Evolutionary conservation across 1,140 invertebrate genomes (phyloP).

Genomic region (Leptestheria dahalacensis): DNA sequence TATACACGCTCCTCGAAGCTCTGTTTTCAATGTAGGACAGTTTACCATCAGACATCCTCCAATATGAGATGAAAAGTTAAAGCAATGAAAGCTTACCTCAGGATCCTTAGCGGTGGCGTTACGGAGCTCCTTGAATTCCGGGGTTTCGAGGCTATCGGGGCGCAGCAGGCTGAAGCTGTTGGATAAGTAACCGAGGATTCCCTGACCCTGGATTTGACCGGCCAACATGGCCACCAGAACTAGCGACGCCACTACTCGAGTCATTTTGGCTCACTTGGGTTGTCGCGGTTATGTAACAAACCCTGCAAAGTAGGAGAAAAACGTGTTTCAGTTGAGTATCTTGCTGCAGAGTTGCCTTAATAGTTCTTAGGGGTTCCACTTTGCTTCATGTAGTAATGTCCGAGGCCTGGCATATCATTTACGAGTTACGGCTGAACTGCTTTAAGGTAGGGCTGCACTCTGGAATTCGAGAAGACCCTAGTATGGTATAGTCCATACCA

Average conservation of each 20-base stretch:
- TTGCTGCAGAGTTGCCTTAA: too few relatives aligned
- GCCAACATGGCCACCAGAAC: neutral
- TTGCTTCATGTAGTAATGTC: too few relatives aligned
- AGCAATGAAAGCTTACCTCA: neutral
- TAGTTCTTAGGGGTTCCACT: too few relatives aligned
- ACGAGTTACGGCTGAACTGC: too few relatives aligned
- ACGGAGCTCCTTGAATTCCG: neutral
- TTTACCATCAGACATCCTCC: too few relatives aligned
- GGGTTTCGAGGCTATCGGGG: neutral
- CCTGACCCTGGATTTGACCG: neutral
- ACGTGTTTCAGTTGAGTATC: neutral
- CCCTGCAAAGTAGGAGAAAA: neutral
- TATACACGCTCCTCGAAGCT: conserved; percentile 19
- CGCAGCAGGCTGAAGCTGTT: conserved; percentile 6
- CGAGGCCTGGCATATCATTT: too few relatives aligned
- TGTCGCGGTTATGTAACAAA: neutral
- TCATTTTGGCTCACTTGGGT: neutral
- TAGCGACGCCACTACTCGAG: neutral
- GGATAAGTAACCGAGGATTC: neutral
- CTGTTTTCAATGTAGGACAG: too few relatives aligned
- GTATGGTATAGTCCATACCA: too few relatives aligned
- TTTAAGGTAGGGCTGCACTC: neutral
- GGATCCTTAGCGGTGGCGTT: conserved; percentile 1
- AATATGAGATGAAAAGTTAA: neutral
- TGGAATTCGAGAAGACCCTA: too few relatives aligned